These are phyloP conservation scores for Hemiprocne comata DNA, from an alignment of 2,113 vertebrate species.

Conservation along the genomic window DNA sequence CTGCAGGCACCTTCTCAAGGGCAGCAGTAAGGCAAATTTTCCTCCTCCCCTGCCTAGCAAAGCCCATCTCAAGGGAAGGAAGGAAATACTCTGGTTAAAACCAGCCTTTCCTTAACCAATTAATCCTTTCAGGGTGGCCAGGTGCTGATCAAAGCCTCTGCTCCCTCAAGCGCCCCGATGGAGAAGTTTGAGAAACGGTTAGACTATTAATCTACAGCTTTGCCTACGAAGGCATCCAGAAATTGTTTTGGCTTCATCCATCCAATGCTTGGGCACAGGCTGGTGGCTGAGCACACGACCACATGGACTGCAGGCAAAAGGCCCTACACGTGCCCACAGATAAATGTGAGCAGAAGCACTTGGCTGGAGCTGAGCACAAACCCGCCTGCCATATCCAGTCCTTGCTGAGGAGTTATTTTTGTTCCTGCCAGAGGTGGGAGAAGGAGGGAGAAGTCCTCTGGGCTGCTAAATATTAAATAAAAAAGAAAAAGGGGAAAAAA, in stretches of 20 bases:
- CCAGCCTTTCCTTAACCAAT: background rate
- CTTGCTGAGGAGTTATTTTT: slow-evolving; percentile 34
- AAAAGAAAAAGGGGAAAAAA: background rate
- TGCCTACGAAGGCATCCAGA: background rate
- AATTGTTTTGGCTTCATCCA: background rate
- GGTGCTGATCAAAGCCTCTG: background rate
- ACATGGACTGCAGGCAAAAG: background rate
- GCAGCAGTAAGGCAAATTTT: background rate
- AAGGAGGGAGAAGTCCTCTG: background rate
- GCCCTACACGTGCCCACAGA: background rate
- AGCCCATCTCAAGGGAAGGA: background rate
- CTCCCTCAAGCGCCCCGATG: background rate
- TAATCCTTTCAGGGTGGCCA: background rate
- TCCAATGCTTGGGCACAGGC: background rate
- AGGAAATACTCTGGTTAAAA: background rate
- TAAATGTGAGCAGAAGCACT: background rate
- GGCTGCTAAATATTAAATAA: slow-evolving; percentile 61
- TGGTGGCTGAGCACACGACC: fast-evolving
- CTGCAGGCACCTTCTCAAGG: background rate
- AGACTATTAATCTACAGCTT: background rate
- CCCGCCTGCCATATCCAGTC: background rate
- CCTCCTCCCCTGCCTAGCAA: background rate
- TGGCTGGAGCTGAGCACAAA: background rate
- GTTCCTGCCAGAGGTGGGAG: slow-evolving; percentile 6
- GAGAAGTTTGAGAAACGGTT: background rate